phyloP scores from a whole-genome alignment of 2,888 invertebrate species.

The Petrolisthes cinctipes region DNA sequence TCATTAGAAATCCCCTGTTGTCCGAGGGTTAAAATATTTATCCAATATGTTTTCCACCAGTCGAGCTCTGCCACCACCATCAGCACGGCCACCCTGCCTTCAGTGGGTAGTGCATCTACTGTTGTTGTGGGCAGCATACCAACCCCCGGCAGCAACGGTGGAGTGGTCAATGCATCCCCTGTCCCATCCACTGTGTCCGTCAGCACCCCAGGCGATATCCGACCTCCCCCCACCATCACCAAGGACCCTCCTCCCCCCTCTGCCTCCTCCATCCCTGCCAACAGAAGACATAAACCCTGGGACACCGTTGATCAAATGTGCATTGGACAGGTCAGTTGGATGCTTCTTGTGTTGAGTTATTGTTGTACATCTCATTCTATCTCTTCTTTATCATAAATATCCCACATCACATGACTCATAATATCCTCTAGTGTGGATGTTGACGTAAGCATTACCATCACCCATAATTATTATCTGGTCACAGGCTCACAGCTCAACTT shows the following conservation, averaged over 20 bases:
- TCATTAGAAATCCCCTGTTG: too few relatives aligned
- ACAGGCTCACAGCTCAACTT: too few relatives aligned
- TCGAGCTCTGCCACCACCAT: neutral
- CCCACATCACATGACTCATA: too few relatives aligned
- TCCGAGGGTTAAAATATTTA: too few relatives aligned
- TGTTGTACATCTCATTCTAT: too few relatives aligned
- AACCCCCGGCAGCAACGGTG: constrained; percentile 28
- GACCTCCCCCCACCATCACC: constrained; percentile 47
- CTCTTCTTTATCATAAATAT: too few relatives aligned
- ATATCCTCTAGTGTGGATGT: too few relatives aligned
- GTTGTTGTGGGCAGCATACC: neutral
- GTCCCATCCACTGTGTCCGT: constrained; percentile 6
- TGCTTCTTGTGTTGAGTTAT: too few relatives aligned
- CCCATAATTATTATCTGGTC: too few relatives aligned
- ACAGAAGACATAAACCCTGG: constrained; percentile 91
- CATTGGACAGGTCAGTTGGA: constrained; percentile 46
- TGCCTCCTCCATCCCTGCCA: constrained; percentile 70
- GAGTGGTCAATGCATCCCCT: constrained; percentile 21
- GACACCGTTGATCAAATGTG: constrained; percentile 87
- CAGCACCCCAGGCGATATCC: constrained; percentile 22
- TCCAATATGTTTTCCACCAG: neutral
- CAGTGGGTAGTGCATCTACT: neutral
- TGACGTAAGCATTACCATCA: too few relatives aligned
- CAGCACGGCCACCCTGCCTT: neutral
- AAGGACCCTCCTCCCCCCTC: constrained; percentile 58